These are phyloP conservation scores for Acropora tenuis DNA, from an alignment of 64 coral and sea anemone species.

Conservation along the genomic window DNA sequence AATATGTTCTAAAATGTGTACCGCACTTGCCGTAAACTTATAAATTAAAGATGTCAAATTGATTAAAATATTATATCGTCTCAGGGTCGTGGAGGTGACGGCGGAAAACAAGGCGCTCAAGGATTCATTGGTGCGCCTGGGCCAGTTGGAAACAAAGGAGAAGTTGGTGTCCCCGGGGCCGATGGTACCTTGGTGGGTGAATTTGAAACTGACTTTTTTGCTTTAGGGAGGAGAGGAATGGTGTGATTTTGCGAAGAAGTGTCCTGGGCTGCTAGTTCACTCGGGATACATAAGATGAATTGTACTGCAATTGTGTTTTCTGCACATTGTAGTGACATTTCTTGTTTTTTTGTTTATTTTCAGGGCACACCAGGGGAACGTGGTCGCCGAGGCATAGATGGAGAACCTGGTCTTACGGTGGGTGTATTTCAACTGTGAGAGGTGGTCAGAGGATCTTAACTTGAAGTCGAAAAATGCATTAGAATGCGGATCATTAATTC, in stretches of 20 bases:
- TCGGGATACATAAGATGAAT: too few relatives aligned
- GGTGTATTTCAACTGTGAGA: background rate
- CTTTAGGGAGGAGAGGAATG: too few relatives aligned
- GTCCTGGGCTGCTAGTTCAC: too few relatives aligned
- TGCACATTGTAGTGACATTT: too few relatives aligned
- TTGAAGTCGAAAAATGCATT: too few relatives aligned
- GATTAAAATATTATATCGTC: background rate
- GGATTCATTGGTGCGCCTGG: background rate
- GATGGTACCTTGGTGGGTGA: constrained; percentile 4
- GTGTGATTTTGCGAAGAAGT: too few relatives aligned
- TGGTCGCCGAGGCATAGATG: constrained; percentile 18
- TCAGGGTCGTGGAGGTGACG: constrained; percentile 20
- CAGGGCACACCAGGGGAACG: constrained; percentile 16
- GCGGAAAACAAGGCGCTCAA: background rate
- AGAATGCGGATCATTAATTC: too few relatives aligned
- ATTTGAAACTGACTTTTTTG: background rate
- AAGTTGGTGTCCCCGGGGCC: background rate
- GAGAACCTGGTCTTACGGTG: background rate
- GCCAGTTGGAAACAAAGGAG: constrained; percentile 5
- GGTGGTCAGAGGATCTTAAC: too few relatives aligned
- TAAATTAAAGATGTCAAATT: background rate
- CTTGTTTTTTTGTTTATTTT: background rate
- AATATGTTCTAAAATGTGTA: too few relatives aligned
- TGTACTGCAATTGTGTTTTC: too few relatives aligned
- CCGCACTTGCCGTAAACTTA: too few relatives aligned